Base-by-base conservation (phyloP, 2,888 invertebrate species). In the Cryptocheilus praepositus region DNA sequence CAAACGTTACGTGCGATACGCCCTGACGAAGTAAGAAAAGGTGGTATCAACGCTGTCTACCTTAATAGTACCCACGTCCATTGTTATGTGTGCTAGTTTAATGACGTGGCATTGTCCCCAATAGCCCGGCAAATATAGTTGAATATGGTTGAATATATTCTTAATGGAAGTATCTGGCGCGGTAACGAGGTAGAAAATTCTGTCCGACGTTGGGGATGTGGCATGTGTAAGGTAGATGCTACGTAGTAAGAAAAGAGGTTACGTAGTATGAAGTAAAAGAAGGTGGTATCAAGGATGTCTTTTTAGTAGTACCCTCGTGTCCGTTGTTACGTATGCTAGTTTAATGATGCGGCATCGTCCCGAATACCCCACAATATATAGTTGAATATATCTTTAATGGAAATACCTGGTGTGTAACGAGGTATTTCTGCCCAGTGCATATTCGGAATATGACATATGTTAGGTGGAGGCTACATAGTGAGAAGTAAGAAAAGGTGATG, bases 181-280 rank as follows among this genome's bases (percentile, higher is more conserved):
- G 28, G 19, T 36, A 16, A 22, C n/a, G 25, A 54, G 53, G 15
- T 13, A 22, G 28, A 54, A 25, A n/a, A n/a, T n/a, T n/a, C n/a
- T n/a, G n/a, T n/a, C n/a, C n/a, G n/a, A n/a, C n/a, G n/a, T n/a
- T n/a, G n/a, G n/a, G n/a, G n/a, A n/a, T n/a, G n/a, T n/a, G n/a
- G n/a, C n/a, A n/a, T n/a, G n/a, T n/a, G n/a, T n/a, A n/a, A n/a
- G n/a, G n/a, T n/a, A n/a, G n/a, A n/a, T n/a, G n/a, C n/a, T n/a
- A n/a, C n/a, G n/a, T n/a, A n/a, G n/a, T n/a, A n/a, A n/a, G n/a
- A n/a, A n/a, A n/a, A n/a, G n/a, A n/a, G n/a, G n/a, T n/a, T n/a
- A n/a, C n/a, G n/a, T n/a, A n/a, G n/a, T n/a, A 67, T 58, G 71
- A 65, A 61, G 68, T 76, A 78, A 76, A 79, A 78, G 76, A 68